phyloP scores from a whole-genome alignment of 2,888 invertebrate genomes.

The Boloria selene region DNA sequence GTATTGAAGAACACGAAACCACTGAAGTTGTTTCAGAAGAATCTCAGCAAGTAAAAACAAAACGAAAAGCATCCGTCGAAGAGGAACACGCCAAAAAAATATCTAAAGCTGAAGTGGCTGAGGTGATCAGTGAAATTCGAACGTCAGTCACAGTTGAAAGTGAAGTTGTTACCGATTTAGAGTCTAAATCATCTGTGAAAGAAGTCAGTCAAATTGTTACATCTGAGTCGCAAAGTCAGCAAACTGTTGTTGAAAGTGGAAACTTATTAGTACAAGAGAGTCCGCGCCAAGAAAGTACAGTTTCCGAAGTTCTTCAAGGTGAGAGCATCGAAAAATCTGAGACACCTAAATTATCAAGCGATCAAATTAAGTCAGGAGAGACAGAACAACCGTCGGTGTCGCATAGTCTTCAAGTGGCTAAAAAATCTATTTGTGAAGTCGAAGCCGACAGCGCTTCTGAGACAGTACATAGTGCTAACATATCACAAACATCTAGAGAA shows the following conservation, averaged over 20 bases:
- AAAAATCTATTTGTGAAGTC: conserved; percentile 19
- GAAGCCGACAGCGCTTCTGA: conserved; percentile 9
- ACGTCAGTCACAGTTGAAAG: conserved; percentile 50
- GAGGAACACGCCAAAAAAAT: conserved; percentile 63
- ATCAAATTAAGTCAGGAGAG: conserved; percentile 33
- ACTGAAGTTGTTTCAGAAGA: conserved; percentile 53
- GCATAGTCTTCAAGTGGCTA: conserved; percentile 35
- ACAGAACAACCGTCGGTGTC: conserved; percentile 30
- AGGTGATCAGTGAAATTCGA: conserved; percentile 56
- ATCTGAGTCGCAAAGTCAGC: conserved; percentile 52
- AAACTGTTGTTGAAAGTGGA: conserved; percentile 39
- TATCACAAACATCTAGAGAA: conserved; percentile 5
- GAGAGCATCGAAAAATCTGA: not conserved
- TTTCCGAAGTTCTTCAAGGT: conserved; percentile 34
- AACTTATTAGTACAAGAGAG: conserved; percentile 23
- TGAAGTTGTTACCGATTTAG: conserved; percentile 62
- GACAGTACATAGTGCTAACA: conserved; percentile 7
- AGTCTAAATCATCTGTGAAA: conserved; percentile 63
- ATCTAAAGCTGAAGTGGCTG: conserved; percentile 64
- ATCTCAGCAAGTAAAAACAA: conserved; percentile 57
- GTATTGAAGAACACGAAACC: conserved; percentile 42
- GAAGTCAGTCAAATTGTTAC: conserved; percentile 54
- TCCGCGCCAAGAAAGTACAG: conserved; percentile 21
- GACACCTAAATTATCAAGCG: conserved; percentile 31
- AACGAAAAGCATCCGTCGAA: conserved; percentile 69